These are phyloP conservation scores for Lordiphosa collinella DNA, from an alignment of 1,140 invertebrate genomes.

Conservation along the genomic window DNA sequence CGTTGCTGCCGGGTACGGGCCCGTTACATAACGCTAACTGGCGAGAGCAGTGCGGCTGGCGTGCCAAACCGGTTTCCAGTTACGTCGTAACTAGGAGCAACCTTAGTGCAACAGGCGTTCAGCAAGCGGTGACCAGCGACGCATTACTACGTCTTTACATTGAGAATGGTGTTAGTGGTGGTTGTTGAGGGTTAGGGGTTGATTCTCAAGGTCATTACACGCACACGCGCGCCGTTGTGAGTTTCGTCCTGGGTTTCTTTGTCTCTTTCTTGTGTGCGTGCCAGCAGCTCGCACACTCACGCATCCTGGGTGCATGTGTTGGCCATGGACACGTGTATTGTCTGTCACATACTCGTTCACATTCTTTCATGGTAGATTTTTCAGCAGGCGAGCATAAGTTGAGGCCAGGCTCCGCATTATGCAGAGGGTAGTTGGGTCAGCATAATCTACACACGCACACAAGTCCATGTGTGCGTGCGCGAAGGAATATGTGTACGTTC, in stretches of 20 bases:
- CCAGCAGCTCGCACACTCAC: slow-evolving; percentile 35
- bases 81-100: slow-evolving; percentile 80
- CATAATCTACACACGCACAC: slow-evolving; percentile 39
- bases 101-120: slow-evolving; percentile 71
- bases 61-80: slow-evolving; percentile 66
- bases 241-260: slow-evolving; percentile 25
- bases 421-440: slow-evolving; percentile 8
- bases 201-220: slow-evolving; percentile 50
- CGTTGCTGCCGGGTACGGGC: slow-evolving; percentile 13
- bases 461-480: slow-evolving; percentile 22
- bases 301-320: slow-evolving; percentile 23
- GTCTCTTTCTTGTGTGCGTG: slow-evolving; percentile 12
- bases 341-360: slow-evolving; percentile 68
- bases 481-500: slow-evolving; percentile 8
- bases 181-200: neutral
- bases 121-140: slow-evolving; percentile 14
- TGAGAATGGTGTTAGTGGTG: slow-evolving; percentile 5
- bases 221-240: neutral
- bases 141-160: slow-evolving; percentile 72
- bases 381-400: slow-evolving; percentile 57
- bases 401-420: neutral
- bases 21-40: slow-evolving; percentile 56
- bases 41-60: slow-evolving; percentile 32
- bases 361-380: slow-evolving; percentile 78
- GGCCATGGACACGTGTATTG: slow-evolving; percentile 38